Percentiles rank a stretch among this genome's conserved stretches.
Conservation (phyloP, 1,140 invertebrate genomes). For the Matsumurasca onukii region DNA sequence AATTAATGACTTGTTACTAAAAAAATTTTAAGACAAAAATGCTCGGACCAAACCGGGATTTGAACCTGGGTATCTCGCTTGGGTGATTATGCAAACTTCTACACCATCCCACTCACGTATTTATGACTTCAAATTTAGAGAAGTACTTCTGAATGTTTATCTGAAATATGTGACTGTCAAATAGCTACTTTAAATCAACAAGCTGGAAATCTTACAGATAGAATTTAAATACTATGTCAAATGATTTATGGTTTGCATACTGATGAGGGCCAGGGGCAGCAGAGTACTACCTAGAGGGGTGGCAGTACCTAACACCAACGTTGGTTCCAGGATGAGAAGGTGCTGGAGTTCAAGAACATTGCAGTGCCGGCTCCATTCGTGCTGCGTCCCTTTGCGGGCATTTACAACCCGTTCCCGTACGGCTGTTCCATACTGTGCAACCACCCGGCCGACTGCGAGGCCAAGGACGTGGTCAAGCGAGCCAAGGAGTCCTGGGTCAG, state of each 20-base stretch:
- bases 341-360: constrained; percentile 26
- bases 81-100: too few species aligned
- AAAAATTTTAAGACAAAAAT: too few species aligned
- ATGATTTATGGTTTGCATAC: background rate
- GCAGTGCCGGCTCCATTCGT: constrained; percentile 58
- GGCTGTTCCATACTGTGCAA: constrained; percentile 79
- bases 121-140: too few species aligned
- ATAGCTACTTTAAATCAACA: too few species aligned
- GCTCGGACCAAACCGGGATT: too few species aligned
- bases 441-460: constrained; percentile 72
- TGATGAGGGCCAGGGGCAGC: background rate
- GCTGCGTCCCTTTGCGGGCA: constrained; percentile 70
- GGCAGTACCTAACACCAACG: background rate
- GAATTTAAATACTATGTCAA: background rate
- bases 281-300: background rate
- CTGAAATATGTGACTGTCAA: too few species aligned
- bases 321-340: constrained; percentile 4
- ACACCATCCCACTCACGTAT: too few species aligned
- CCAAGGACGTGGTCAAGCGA: constrained; percentile 68
- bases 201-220: too few species aligned
- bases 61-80: too few species aligned
- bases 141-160: too few species aligned
- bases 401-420: constrained; percentile 76
- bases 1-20: too few species aligned
- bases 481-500: constrained; percentile 70